A percentile compares a stretch with the other conserved stretches of the same genome.
phyloP scores from a whole-genome alignment of 2,797 vertebrate genomes.

The Gobio occitaniae region DNA sequence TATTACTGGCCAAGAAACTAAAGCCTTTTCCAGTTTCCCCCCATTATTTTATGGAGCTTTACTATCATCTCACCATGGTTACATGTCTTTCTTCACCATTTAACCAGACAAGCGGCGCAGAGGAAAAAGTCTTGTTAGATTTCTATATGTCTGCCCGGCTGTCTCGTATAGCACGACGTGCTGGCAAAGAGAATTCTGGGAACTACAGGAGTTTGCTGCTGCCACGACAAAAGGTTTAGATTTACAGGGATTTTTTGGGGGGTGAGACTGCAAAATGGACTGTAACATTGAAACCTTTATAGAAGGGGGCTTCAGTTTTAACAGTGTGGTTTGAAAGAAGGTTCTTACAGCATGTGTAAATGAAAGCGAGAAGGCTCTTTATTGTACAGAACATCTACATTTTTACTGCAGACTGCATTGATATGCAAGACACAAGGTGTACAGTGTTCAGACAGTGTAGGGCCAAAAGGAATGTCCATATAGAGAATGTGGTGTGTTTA shows the following conservation, averaged over 20 bases:
- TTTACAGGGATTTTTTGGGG: slow-evolving; percentile 68
- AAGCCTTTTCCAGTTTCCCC: slow-evolving; percentile 74
- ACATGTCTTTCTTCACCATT: slow-evolving; percentile 60
- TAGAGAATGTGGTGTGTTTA: slow-evolving; percentile 70
- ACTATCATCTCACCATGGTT: slow-evolving; percentile 67
- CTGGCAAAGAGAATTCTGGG: slow-evolving; percentile 59
- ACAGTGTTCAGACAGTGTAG: slow-evolving; percentile 62
- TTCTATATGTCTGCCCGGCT: slow-evolving; percentile 68
- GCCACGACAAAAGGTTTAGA: slow-evolving; percentile 72
- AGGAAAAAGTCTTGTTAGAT: slow-evolving; percentile 50
- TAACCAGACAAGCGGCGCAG: slow-evolving; percentile 60
- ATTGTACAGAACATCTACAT: slow-evolving; percentile 69
- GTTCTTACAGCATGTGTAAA: slow-evolving; percentile 72
- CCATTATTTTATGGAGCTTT: slow-evolving; percentile 63
- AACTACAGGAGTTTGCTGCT: slow-evolving; percentile 43
- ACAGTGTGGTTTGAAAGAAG: slow-evolving; percentile 70
- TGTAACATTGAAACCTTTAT: slow-evolving; percentile 71
- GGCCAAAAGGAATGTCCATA: slow-evolving; percentile 73
- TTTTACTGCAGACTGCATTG: slow-evolving; percentile 73
- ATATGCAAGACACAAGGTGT: slow-evolving; percentile 64
- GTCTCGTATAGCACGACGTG: slow-evolving; percentile 54
- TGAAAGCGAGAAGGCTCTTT: slow-evolving; percentile 62
- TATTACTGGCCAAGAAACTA: slow-evolving; percentile 73
- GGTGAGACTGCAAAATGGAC: slow-evolving; percentile 67
- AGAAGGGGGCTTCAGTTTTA: slow-evolving; percentile 71